Evolutionary conservation across 2,113 vertebrate species (phyloP), one percentile per base, ranked within the genome.

Genomic region (Promerops cafer): DNA sequence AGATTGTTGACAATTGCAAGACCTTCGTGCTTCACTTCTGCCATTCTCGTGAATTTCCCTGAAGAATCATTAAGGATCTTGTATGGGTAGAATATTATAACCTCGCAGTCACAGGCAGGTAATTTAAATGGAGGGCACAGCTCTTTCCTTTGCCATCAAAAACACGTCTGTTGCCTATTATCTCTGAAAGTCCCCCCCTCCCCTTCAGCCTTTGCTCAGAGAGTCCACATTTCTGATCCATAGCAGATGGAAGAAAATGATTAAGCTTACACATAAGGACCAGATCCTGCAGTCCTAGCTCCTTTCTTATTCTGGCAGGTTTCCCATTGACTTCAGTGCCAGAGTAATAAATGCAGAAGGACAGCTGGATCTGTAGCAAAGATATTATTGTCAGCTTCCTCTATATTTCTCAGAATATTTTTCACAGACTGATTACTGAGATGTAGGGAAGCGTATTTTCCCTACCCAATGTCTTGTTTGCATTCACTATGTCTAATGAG

Each of bases 341-440:
- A 95, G 90, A 78, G 60, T 81, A 94, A 95, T 91, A 94, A 96
- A 91, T 1, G 2, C 35, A 74, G 77, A 87, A 94, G 52, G 92
- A 93, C 90, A 95, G 60, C 92, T 96, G 93, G 82, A 96, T 97
- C 79, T 88, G 93, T 44, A 78, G 88, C 83, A 78, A 77, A 88
- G 75, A 90, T 65, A 83, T 83, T 94, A 83, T 87, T 95, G 79
- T 94, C 80, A 88, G 52, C 52, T 93, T 96, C 93, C 76, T 83
- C 85, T 92, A 2, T 52, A 45, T 78, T 92, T 87, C 47, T 88
- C 79, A 81, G 83, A 83, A 75, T 92, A 71, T 84, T 94, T 96
- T 97, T 94, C 87, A 83, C 71, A 93, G 59, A 75, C 52, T 74
- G 79, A 83, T 92, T 88, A 88, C 76, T 75, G 83, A 93, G 40